A percentile compares a stretch with the other conserved stretches of the same genome.
phyloP scores from a whole-genome alignment of 2,797 vertebrate species.

The Megaceryle alcyon region DNA sequence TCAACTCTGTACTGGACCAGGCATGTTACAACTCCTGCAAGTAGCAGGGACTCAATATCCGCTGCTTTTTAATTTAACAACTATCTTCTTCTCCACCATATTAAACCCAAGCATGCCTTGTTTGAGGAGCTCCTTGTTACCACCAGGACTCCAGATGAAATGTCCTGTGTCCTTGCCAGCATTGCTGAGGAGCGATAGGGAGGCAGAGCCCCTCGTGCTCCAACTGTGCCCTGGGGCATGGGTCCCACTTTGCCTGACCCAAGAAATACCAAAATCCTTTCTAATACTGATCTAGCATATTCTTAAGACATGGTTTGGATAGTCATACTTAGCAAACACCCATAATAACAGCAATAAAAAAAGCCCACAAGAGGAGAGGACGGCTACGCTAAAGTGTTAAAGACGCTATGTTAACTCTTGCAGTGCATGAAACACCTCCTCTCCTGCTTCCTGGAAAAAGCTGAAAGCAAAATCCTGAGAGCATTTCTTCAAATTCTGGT shows the following conservation, averaged over 20 bases:
- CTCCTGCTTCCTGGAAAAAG: not conserved
- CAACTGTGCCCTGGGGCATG: not conserved
- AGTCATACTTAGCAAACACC: not conserved
- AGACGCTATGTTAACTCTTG: not conserved
- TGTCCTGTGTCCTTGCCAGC: not conserved
- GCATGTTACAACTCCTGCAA: not conserved
- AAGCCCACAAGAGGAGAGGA: not conserved
- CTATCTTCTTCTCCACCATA: not conserved
- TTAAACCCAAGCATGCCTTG: not conserved
- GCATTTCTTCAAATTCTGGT: not conserved
- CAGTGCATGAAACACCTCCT: not conserved
- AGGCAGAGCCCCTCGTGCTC: not conserved
- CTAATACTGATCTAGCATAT: not conserved
- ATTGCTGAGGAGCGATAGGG: not conserved
- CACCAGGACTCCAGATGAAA: not conserved
- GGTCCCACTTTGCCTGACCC: fast-evolving
- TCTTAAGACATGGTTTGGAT: not conserved
- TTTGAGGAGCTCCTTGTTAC: not conserved
- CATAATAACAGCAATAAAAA: not conserved
- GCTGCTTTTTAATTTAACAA: not conserved
- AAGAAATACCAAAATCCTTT: not conserved
- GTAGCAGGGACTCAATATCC: not conserved
- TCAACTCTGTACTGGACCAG: not conserved
- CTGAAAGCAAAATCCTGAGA: not conserved
- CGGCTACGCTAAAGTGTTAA: fast-evolving